Conservation (phyloP, 2,797 vertebrate genomes). For the Rallus crepitans region DNA sequence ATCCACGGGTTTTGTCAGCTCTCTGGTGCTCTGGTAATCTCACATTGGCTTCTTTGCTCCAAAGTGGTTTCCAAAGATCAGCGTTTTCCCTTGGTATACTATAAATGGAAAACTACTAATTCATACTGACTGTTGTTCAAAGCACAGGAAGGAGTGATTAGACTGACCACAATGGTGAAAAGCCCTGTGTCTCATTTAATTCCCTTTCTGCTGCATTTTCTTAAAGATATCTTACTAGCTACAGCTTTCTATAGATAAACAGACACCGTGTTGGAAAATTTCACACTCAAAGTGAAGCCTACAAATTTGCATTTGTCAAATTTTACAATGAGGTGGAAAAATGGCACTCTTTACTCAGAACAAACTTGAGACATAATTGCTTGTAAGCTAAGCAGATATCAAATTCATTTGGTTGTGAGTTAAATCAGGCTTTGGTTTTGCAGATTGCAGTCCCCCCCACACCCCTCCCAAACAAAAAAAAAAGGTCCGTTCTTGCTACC, state of each 20-base stretch:
- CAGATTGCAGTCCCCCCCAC: background rate
- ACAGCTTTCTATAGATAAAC: constrained; percentile 39
- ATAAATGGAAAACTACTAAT: constrained; percentile 9
- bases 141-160: constrained; percentile 3
- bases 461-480: background rate
- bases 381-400: background rate
- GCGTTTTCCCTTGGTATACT: background rate
- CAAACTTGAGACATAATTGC: constrained; percentile 30
- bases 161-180: constrained; percentile 10
- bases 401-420: background rate
- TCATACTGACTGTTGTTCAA: background rate
- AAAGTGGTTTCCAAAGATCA: background rate
- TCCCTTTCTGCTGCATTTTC: constrained; percentile 10
- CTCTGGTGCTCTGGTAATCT: background rate
- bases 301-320: constrained; percentile 51
- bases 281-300: constrained; percentile 47
- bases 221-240: constrained; percentile 33
- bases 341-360: background rate
- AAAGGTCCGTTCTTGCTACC: background rate
- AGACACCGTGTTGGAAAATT: constrained; percentile 22
- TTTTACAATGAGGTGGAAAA: constrained; percentile 53
- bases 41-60: background rate
- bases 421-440: background rate
- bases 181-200: constrained; percentile 4
- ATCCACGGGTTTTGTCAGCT: background rate